These are phyloP conservation scores for Cheracebus regulus DNA, from an alignment of 2,797 vertebrate species.

Conservation along the genomic window DNA sequence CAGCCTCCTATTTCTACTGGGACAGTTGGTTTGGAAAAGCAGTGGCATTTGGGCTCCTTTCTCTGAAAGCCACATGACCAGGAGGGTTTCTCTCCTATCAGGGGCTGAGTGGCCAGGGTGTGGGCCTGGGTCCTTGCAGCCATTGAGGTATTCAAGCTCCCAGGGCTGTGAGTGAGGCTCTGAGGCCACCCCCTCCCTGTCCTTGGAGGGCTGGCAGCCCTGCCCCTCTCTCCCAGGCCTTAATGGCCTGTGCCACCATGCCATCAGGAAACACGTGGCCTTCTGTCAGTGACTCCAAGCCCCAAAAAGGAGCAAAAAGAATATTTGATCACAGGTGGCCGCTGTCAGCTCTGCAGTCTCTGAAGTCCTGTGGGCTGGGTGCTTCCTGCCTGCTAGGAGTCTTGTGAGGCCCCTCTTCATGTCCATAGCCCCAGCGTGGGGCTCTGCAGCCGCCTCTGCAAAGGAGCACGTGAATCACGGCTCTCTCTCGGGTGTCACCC, in stretches of 20 bases:
- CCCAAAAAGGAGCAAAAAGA: slow-evolving; percentile 74
- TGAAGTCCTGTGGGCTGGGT: slow-evolving; percentile 40
- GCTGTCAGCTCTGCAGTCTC: slow-evolving; percentile 37
- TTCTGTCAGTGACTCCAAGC: not conserved
- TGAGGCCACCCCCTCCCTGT: not conserved
- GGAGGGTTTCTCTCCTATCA: not conserved
- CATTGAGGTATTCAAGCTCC: not conserved
- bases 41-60: not conserved
- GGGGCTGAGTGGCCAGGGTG: not conserved
- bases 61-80: not conserved
- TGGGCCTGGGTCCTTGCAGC: too few relatives aligned
- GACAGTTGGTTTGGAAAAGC: not conserved
- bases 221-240: not conserved
- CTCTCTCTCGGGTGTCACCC: not conserved
- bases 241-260: not conserved
- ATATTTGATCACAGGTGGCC: slow-evolving; percentile 83
- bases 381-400: not conserved
- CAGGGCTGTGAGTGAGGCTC: not conserved
- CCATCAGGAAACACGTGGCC: not conserved
- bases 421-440: not conserved
- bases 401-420: fast-evolving
- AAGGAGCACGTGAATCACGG: fast-evolving
- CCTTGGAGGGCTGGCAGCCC: not conserved
- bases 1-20: not conserved
- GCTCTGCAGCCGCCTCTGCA: not conserved